phyloP scores from a whole-genome alignment of 2,888 invertebrate species.

The Hybos culiciformis region DNA sequence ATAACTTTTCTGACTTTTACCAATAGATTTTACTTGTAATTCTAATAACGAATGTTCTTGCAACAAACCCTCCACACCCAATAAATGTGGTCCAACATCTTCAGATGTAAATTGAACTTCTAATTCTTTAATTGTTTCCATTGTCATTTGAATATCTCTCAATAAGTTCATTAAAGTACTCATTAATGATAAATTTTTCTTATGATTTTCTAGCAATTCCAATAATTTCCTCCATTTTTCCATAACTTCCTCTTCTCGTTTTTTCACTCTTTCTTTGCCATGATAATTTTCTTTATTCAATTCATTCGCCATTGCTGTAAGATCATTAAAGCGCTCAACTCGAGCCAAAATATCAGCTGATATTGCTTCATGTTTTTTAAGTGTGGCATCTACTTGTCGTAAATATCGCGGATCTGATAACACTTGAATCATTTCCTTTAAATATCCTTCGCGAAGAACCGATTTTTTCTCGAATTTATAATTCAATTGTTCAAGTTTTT shows the following conservation, averaged over 20 bases:
- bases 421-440: constrained; percentile 96
- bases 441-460: constrained; percentile 82
- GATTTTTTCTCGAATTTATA: constrained; percentile 94
- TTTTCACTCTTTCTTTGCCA: constrained; percentile 63
- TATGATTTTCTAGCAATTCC: constrained; percentile 70
- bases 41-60: constrained; percentile 91
- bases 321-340: constrained; percentile 85
- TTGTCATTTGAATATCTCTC: constrained; percentile 82
- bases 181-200: constrained; percentile 58
- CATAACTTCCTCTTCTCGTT: constrained; percentile 52
- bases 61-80: constrained; percentile 87
- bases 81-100: constrained; percentile 84
- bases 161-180: constrained; percentile 77
- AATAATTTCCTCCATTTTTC: constrained; percentile 78
- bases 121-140: constrained; percentile 68
- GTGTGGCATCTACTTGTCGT: constrained; percentile 88
- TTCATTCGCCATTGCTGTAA: constrained; percentile 87
- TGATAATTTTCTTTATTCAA: constrained; percentile 85
- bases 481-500: constrained; percentile 85
- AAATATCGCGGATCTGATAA: constrained; percentile 82
- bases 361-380: constrained; percentile 97
- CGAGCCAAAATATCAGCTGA: constrained; percentile 89
- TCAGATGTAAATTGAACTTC: constrained; percentile 58
- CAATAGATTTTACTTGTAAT: constrained; percentile 75
- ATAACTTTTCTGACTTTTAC: constrained; percentile 69